Conservation (phyloP, 2,797 vertebrate genomes). For the Cuculus canorus region DNA sequence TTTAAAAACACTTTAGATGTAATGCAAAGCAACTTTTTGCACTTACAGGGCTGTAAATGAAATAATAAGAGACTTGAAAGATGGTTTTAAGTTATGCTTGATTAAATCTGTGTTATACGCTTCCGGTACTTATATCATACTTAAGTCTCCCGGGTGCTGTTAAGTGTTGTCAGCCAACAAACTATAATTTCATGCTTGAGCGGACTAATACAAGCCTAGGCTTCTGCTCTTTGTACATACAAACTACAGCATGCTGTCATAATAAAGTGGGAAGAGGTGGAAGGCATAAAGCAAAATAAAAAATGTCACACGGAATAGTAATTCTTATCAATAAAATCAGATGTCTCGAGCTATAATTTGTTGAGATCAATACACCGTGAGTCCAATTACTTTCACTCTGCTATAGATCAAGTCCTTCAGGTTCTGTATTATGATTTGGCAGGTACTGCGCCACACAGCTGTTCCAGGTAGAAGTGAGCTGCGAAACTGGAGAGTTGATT, state of each 20-base stretch:
- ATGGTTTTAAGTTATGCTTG: constrained; percentile 46
- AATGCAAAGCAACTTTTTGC: constrained; percentile 23
- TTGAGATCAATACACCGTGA: neutral
- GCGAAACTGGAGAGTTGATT: neutral
- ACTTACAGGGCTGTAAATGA: constrained; percentile 34
- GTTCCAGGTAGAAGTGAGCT: neutral
- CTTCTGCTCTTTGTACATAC: constrained; percentile 9
- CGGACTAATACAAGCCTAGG: constrained; percentile 39
- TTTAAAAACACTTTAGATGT: neutral
- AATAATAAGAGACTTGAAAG: constrained; percentile 51
- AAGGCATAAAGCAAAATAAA: neutral
- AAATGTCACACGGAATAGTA: neutral
- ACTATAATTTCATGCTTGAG: constrained; percentile 67
- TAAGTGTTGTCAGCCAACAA: constrained; percentile 61
- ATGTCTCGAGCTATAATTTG: neutral
- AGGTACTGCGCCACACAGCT: neutral
- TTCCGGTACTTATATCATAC: neutral
- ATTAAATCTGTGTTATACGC: constrained; percentile 45
- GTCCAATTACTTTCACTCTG: neutral
- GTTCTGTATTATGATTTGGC: neutral
- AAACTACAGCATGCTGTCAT: neutral
- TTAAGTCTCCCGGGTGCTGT: constrained; percentile 50
- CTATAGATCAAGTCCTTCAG: neutral
- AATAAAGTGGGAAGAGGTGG: neutral
- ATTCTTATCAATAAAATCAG: neutral